phyloP scores from a whole-genome alignment of 2,888 invertebrate species.

The Papilio protenor region DNA sequence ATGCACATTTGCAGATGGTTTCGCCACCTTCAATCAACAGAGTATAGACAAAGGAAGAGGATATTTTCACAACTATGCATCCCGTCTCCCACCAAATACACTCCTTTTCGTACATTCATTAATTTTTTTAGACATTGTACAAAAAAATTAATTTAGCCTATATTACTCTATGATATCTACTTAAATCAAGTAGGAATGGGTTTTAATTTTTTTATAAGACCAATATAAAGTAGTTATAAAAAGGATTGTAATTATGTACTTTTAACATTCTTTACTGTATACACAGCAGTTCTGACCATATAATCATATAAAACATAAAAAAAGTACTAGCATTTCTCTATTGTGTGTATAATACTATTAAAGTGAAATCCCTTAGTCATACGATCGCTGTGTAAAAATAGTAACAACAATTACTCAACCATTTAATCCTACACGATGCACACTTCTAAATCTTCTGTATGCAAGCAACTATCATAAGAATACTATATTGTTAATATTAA shows the following conservation, averaged over 20 bases:
- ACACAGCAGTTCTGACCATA: conserved; percentile 1
- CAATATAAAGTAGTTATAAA: too few relatives aligned
- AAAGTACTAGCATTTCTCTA: conserved; percentile 10
- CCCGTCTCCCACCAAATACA: too few relatives aligned
- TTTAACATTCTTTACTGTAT: neutral
- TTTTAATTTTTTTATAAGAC: too few relatives aligned
- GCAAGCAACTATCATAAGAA: neutral
- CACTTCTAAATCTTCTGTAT: conserved; percentile 14
- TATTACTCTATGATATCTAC: neutral
- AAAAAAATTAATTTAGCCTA: too few relatives aligned
- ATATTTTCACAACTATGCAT: too few relatives aligned
- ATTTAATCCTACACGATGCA: conserved; percentile 23
- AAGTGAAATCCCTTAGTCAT: conserved; percentile 32
- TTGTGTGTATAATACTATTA: conserved; percentile 23
- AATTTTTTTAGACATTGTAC: too few relatives aligned
- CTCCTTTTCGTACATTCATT: too few relatives aligned
- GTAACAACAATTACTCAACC: conserved; percentile 25
- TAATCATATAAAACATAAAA: neutral
- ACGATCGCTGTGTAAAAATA: conserved; percentile 32
- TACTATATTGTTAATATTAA: too few relatives aligned
- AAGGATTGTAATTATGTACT: too few relatives aligned
- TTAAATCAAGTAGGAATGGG: neutral
- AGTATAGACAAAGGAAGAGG: too few relatives aligned
- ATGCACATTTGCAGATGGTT: too few relatives aligned
- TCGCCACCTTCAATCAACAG: too few relatives aligned